These are phyloP conservation scores for Hydrolagus colliei DNA, from an alignment of 2,797 vertebrate species.

Conservation along the genomic window DNA sequence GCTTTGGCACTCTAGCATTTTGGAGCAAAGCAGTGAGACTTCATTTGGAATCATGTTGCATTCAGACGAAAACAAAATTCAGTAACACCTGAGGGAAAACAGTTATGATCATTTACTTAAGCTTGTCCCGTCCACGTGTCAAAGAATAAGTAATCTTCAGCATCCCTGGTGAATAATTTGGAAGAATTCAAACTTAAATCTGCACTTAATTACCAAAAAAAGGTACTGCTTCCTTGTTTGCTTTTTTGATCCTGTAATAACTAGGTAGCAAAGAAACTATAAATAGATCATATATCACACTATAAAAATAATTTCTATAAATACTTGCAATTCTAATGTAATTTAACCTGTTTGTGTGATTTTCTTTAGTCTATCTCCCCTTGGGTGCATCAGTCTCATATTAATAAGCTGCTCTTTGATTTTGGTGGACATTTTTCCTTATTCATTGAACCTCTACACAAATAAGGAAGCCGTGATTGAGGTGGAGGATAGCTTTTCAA, in stretches of 20 bases:
- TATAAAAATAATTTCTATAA: neutral
- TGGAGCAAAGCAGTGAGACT: neutral
- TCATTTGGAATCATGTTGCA: neutral
- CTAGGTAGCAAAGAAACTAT: neutral
- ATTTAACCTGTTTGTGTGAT: neutral
- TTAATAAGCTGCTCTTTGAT: neutral
- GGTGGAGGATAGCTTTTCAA: no score
- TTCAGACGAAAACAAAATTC: constrained; percentile 1
- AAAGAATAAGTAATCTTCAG: neutral
- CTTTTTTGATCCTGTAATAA: neutral
- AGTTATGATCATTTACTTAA: constrained; percentile 12
- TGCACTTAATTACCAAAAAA: neutral
- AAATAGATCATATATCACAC: neutral
- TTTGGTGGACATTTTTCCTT: neutral
- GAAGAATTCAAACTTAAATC: constrained; percentile 1
- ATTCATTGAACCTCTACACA: no score
- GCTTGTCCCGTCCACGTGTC: neutral
- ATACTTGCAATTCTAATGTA: neutral
- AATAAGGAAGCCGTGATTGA: no score
- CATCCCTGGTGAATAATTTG: neutral
- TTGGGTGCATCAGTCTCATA: neutral
- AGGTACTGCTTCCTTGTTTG: neutral
- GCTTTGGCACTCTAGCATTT: neutral
- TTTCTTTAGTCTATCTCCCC: neutral
- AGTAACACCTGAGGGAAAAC: neutral